Evolutionary conservation across 2,797 vertebrate genomes (phyloP), one percentile per base, ranked within the genome.

Genomic region (Choloepus didactylus): DNA sequence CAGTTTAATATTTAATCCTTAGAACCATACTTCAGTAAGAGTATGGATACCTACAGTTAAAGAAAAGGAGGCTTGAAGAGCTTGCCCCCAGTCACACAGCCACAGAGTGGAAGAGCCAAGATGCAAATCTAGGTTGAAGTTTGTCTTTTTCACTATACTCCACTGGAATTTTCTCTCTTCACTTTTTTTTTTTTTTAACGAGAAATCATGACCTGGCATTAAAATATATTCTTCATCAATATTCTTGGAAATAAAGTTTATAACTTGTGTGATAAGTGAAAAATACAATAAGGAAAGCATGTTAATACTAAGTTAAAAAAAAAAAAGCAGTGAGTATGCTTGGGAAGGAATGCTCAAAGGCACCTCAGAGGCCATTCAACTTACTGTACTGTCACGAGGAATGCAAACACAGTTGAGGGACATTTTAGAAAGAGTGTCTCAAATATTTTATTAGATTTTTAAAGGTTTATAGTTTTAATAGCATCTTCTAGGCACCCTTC

Each of bases 221-320:
- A 88, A 86, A 89, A 88, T 88, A 93, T 14, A 66, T 27, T 93
- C 67, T 82, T 59, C 29, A 77, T 86, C 77, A 77, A 60, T 85
- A 67, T 66, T 88, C 73, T 93, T 77, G 59, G 16, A 76, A 95
- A 73, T 73, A 67, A 41, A 93, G 16, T 56, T 83, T 77, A 29
- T 87, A 91, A 84, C 69, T 83, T 15, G 14, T 79, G 51, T 49
- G 41, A 49, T 93, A 35, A 72, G 16, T 85, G 66, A 89, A 46
- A 69, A 64, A 51, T 21, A 77, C 38, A 83, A n/a, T 75, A 76
- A 81, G 46, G 12, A 51, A 92, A 64, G 27, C 18, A 41, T 64
- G 10, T 10, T 60, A 46, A 75, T 87, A 49, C 49, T 38, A 79
- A 44, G 41, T 44, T 44, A 44, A 23, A 15, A 14, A 5, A 16